A percentile compares a stretch with the other conserved stretches of the same genome.
Evolutionary conservation across 1,140 invertebrate genomes (phyloP).

Genomic region (Cecropterus lyciades): DNA sequence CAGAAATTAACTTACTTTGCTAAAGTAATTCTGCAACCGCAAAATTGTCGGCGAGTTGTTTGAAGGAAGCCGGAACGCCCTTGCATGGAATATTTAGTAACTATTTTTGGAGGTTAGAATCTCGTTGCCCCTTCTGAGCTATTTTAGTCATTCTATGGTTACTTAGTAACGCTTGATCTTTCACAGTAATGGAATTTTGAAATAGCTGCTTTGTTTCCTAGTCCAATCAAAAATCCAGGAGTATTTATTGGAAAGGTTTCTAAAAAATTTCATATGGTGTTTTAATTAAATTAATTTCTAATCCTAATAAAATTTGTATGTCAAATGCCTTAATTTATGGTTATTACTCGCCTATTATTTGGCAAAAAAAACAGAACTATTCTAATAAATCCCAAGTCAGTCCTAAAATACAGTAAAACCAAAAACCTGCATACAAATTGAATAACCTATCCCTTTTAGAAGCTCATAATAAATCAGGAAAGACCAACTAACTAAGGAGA

Average conservation of each 20-base stretch:
- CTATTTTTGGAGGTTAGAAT: slow-evolving; percentile 14
- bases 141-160: slow-evolving; percentile 17
- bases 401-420: no score
- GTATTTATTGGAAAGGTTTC: no score
- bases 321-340: no score
- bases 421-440: not conserved
- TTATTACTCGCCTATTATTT: no score
- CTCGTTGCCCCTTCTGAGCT: slow-evolving; percentile 17
- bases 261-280: no score
- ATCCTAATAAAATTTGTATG: no score
- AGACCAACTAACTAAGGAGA: slow-evolving; percentile 1
- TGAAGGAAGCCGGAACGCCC: not conserved
- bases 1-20: slow-evolving; percentile 3
- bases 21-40: not conserved
- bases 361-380: no score
- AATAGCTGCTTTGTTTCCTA: not conserved
- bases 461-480: not conserved
- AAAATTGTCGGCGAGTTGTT: not conserved
- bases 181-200: not conserved
- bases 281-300: no score
- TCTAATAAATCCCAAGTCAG: no score
- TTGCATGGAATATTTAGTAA: slow-evolving; percentile 12
- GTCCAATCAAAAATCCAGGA: no score
- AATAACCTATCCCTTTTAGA: not conserved
- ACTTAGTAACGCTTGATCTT: slow-evolving; percentile 10